phyloP scores from a whole-genome alignment of 35 echinoderm and acorn worm genomes.

The Apostichopus japonicus region DNA sequence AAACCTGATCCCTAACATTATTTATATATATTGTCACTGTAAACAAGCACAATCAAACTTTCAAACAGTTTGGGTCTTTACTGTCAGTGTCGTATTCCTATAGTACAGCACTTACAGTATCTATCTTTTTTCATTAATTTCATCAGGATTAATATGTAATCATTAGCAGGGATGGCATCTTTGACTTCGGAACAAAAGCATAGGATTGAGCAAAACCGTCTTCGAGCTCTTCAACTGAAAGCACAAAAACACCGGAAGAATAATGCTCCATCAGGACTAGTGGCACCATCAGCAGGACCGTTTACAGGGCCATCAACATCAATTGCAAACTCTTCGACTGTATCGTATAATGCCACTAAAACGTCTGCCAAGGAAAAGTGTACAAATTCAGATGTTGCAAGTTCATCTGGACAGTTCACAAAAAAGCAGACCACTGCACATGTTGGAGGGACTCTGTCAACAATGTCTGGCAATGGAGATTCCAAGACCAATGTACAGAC shows the following conservation, averaged over 20 bases:
- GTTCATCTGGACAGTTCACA: background rate
- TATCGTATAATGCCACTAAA: background rate
- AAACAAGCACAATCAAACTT: no score
- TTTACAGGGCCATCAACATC: no score
- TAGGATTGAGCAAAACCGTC: conserved; percentile 35
- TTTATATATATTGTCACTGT: no score
- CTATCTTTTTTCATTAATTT: no score
- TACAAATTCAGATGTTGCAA: background rate
- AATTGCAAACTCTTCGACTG: no score
- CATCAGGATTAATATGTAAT: background rate
- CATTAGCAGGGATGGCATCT: conserved; percentile 13
- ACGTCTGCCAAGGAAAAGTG: background rate
- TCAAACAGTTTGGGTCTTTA: no score
- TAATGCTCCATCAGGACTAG: background rate
- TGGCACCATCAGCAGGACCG: background rate
- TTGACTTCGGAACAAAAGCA: conserved; percentile 19
- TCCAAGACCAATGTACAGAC: background rate
- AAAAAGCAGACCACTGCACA: background rate
- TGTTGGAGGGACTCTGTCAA: background rate
- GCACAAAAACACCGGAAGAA: conserved; percentile 2
- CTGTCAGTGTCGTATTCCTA: no score
- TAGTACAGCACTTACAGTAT: no score
- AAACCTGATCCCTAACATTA: no score
- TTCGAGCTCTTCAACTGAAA: conserved; percentile 31
- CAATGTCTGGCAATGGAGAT: background rate